Base-by-base conservation (phyloP, 1,140 invertebrate genomes). In the Cotesia glomerata region DNA sequence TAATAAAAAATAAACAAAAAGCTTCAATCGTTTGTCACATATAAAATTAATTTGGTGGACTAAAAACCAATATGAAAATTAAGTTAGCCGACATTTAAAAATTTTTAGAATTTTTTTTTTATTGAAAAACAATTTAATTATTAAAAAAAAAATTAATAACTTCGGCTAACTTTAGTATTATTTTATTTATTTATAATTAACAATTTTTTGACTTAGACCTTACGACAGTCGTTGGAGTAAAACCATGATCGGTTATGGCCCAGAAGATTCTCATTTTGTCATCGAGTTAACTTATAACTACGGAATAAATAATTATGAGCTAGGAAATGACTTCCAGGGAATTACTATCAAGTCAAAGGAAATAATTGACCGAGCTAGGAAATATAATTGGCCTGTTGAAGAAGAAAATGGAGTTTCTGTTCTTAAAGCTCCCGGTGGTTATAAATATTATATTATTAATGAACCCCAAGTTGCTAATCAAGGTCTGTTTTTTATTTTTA, bases 151-250 rank as follows among this genome's bases (percentile, higher is more conserved):
- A n/a, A n/a, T n/a, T n/a, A n/a, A n/a, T n/a, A n/a, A n/a, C n/a
- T n/a, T n/a, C n/a, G n/a, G n/a, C n/a, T n/a, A n/a, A n/a, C n/a
- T n/a, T n/a, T n/a, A n/a, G n/a, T n/a, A n/a, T n/a, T n/a, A n/a
- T n/a, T n/a, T n/a, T n/a, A n/a, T n/a, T n/a, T n/a, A n/a, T n/a
- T n/a, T n/a, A n/a, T n/a, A n/a, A n/a, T n/a, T n/a, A n/a, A n/a
- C n/a, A n/a, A n/a, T n/a, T 62, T 70, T 26, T 63, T 59, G 45
- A 68, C 74, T 63, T 80, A 96, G 96, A 52, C 97, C 97, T 14
- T 99, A 98, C 88, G 95, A 95, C 82, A 97, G 97, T 77, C 93
- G 95, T 76, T 99, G 98, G 98, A 98, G 96, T 81, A 99, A 99
- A 88, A 99, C 98, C 0, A 99, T 99, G 98, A 91, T 99, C 61